Base-by-base conservation (phyloP, 2,888 invertebrate species). In the Polyommatus iphigenia region DNA sequence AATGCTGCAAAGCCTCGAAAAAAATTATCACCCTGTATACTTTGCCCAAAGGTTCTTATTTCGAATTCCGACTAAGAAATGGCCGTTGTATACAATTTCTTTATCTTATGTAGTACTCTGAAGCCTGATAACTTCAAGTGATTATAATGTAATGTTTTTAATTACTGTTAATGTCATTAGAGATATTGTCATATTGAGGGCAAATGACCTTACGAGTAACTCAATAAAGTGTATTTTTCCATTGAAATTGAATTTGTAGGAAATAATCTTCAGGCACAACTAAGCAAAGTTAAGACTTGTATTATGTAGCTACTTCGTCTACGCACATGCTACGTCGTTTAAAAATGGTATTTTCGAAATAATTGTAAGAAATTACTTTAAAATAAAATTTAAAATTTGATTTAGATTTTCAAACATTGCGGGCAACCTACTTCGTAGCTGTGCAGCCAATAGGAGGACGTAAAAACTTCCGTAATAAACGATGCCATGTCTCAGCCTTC, bases 101-200 rank as follows among this genome's bases (percentile, higher is more conserved):
- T 67, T 32, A 32, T 67, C 67, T 67, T 67, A 67, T 67, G 67
- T 67, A 67, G 67, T 67, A 67, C 24, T 67, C 15, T 8, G 67
- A 67, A 67, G 29, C 67, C 67, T 18, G 29, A 67, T 67, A 67
- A 67, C 29, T 67, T 67, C 13, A 67, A 15, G 29, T 29, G 67
- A 15, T 24, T 20, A 59, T 59, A n/a, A 59, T 67, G 62, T 67
- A 67, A 67, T 67, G 67, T 67, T 67, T 67, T 67, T 67, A 67
- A 67, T 67, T 67, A 67, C 32, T 67, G 67, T 29, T 67, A 67
- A 67, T 67, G 20, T 67, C 67, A 67, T 67, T 67, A 67, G 29
- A 32, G 67, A 67, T 32, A 67, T 67, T 67, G 67, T 1, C 15
- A 67, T 67, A 15, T 67, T 6, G 10, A 67, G 2, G 29, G 67